These are phyloP conservation scores for Chironomus striatipennis DNA, from an alignment of 1,140 invertebrate genomes.

Conservation along the genomic window DNA sequence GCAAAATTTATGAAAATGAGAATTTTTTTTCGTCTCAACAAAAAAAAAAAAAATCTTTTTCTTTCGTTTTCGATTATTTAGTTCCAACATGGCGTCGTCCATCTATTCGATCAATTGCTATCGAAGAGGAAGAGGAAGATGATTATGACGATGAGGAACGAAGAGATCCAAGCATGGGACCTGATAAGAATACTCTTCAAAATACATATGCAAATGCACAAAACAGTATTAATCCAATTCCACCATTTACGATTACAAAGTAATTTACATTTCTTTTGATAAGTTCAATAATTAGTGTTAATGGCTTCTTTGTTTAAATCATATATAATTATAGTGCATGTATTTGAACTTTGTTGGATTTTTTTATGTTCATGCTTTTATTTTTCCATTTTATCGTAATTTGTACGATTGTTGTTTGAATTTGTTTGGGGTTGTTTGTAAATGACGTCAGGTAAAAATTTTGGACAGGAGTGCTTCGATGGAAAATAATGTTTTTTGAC, in stretches of 20 bases:
- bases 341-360: too few species aligned
- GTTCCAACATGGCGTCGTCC: slow-evolving; percentile 46
- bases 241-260: slow-evolving; percentile 25
- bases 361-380: too few species aligned
- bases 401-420: too few species aligned
- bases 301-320: neutral
- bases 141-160: slow-evolving; percentile 38
- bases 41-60: neutral
- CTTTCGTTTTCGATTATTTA: neutral
- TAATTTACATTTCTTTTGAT: slow-evolving; percentile 1
- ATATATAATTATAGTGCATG: neutral
- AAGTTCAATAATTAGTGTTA: neutral
- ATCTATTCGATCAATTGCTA: slow-evolving; percentile 72
- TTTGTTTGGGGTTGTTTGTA: too few species aligned
- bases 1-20: slow-evolving; percentile 24
- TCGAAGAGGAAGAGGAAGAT: slow-evolving; percentile 58
- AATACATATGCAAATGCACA: slow-evolving; percentile 24
- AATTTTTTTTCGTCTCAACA: slow-evolving; percentile 23
- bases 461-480: too few species aligned
- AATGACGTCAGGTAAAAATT: too few species aligned
- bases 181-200: slow-evolving; percentile 20
- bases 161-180: slow-evolving; percentile 38
- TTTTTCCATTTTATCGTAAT: too few species aligned
- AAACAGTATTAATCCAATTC: neutral
- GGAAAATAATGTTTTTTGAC: too few species aligned